Evolutionary conservation across 2,888 invertebrate species (phyloP).

Genomic region (Gymnosoma rotundatum): DNA sequence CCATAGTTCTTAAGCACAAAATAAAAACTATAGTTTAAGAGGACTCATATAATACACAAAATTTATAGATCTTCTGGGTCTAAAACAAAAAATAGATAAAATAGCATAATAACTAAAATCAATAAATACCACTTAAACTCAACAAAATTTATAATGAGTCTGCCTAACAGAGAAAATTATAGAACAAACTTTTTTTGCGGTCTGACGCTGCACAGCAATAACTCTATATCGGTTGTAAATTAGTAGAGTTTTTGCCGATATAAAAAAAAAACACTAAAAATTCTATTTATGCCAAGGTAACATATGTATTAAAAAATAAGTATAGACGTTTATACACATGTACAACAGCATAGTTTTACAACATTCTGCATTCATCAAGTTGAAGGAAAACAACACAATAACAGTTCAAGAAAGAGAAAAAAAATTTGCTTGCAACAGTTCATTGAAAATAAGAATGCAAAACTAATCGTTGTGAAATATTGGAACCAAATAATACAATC

Average conservation of each 20-base stretch:
- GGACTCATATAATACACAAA: not conserved
- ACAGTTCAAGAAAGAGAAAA: conserved; percentile 4
- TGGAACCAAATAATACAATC: too few relatives aligned
- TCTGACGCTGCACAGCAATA: conserved; percentile 74
- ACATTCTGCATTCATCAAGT: not conserved
- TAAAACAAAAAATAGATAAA: not conserved
- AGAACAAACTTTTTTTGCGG: conserved; percentile 57
- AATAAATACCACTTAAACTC: not conserved
- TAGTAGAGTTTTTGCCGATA: conserved; percentile 77
- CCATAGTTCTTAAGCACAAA: not conserved
- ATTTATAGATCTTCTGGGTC: not conserved
- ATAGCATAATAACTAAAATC: not conserved
- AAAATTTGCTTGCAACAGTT: not conserved
- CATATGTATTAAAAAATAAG: not conserved
- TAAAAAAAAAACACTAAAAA: conserved; percentile 78
- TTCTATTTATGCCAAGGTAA: conserved; percentile 61
- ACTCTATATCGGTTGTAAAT: conserved; percentile 75
- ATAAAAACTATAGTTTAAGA: not conserved
- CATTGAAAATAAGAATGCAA: too few relatives aligned
- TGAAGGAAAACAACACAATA: not conserved
- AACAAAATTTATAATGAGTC: conserved; percentile 55
- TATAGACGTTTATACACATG: too few relatives aligned
- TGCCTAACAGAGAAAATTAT: conserved; percentile 67
- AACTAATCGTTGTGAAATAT: too few relatives aligned
- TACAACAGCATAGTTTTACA: not conserved